Percentiles rank a stretch among this genome's conserved stretches.
Conservation (phyloP, 2,888 invertebrate genomes). For the Halocaridina rubra region DNA sequence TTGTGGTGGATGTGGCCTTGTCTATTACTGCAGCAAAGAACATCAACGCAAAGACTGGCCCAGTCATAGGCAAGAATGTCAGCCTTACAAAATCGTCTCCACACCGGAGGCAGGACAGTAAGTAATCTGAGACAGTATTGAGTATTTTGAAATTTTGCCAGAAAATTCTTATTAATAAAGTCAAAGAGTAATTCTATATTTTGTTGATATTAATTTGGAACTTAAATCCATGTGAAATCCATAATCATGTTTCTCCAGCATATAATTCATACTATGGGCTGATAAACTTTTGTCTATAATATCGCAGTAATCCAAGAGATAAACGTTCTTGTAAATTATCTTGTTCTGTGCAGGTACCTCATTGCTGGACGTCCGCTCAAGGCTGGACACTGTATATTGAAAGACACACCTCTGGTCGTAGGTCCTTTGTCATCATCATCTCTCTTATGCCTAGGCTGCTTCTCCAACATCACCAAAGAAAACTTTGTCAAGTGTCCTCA, state of each 20-base stretch:
- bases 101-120: conserved; percentile 43
- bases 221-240: too few species aligned
- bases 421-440: conserved; percentile 65
- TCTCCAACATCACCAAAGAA: conserved; percentile 66
- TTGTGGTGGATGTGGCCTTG: conserved; percentile 80
- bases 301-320: too few species aligned
- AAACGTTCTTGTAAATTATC: too few species aligned
- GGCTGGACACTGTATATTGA: conserved; percentile 55
- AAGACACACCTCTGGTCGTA: conserved; percentile 64
- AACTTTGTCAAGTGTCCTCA: conserved; percentile 49
- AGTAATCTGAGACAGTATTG: conserved; percentile 18
- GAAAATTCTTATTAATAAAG: too few species aligned
- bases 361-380: conserved; percentile 35
- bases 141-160: too few species aligned
- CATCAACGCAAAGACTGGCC: conserved; percentile 85
- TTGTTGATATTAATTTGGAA: too few species aligned
- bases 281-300: too few species aligned
- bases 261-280: too few species aligned
- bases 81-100: conserved; percentile 73
- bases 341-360: conserved; percentile 54
- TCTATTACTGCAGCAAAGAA: conserved; percentile 79
- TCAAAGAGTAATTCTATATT: too few species aligned
- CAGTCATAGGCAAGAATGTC: conserved; percentile 77
- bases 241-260: too few species aligned
- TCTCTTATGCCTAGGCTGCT: conserved; percentile 68